phyloP scores from a whole-genome alignment of 2,113 vertebrate species.

The Formicarius rufipectus region DNA sequence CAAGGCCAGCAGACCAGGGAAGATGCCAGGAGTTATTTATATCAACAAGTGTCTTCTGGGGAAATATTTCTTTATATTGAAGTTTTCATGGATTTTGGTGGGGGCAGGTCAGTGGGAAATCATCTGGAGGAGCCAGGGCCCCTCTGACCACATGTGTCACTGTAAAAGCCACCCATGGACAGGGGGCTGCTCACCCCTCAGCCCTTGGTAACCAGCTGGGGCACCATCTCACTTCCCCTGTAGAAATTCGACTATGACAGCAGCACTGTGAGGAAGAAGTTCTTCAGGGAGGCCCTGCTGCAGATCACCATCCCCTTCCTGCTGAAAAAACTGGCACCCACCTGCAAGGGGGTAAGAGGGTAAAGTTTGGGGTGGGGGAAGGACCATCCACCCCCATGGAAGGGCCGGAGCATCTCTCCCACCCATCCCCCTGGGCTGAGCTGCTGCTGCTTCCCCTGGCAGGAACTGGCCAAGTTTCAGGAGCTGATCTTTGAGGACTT shows the following conservation, averaged over 20 bases:
- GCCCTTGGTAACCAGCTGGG: accelerated
- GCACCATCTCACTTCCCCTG: neutral
- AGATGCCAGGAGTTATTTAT: neutral
- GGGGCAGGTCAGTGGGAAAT: neutral
- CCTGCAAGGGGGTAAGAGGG: constrained; percentile 80
- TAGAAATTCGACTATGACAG: constrained; percentile 97
- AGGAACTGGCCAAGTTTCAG: constrained; percentile 89
- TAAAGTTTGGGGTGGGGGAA: accelerated
- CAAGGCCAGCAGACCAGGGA: neutral
- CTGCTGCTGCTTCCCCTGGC: accelerated
- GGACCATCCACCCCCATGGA: accelerated
- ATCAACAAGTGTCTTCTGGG: neutral
- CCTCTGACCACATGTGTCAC: neutral
- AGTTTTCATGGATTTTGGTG: neutral
- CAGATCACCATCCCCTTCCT: constrained; percentile 96
- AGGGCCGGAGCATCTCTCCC: neutral
- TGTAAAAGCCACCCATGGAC: accelerated
- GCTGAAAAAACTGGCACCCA: constrained; percentile 88
- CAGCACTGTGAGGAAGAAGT: constrained; percentile 92
- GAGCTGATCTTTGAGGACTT: constrained; percentile 97
- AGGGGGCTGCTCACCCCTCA: neutral
- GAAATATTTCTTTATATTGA: neutral
- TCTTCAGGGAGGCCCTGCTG: constrained; percentile 95
- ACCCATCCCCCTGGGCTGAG: neutral
- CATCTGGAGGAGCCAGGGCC: neutral